Base-by-base conservation (phyloP, 2,113 vertebrate genomes). In the Thermophis baileyi region DNA sequence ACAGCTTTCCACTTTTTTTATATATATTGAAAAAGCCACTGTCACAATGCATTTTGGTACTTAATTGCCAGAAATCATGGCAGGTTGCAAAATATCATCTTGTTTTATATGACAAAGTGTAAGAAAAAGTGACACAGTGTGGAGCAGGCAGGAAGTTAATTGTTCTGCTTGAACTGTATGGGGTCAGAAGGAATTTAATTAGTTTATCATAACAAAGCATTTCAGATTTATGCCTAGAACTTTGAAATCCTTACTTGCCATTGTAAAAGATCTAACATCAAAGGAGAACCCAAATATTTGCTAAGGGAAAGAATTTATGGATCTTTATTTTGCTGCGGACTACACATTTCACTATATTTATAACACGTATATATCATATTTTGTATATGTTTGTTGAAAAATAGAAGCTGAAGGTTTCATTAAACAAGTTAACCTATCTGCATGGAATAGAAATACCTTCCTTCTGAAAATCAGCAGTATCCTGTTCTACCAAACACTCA, bases 121-220 rank as follows among this genome's bases (percentile, higher is more conserved):
- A 94, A 95, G 35, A 92, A 92, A 96, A 95, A 92, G 88, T 95
- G 92, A 54, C 89, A 22, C 3, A 24, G 87, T 95, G 86, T 46
- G 50, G 50, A 85, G 47, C 10, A 25, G 86, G 85, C 94, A 94
- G 93, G 90, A 96, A 27, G 85, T 95, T 92, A 92, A 93, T 89
- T 94, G 90, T 93, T 87, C 69, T 89, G 93, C 89, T 50, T 89
- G 54, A 12, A 87, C 55, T 87, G 27, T 50, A 89, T 92, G 95
- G 49, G 94, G 87, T 95, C 93, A 92, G 90, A 54, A 93, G 57
- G 94, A 96, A 96, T 96, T 96, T 95, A 95, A 95, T 97, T 96
- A 96, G 89, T 92, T 96, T 94, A 89, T 96, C 94, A 91, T 74
- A 94, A 57, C 18, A 54, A 96, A 95, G 87, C 89, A 91, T 93